A percentile compares a stretch with the other conserved stretches of the same genome.
These are phyloP conservation scores for Halcyon leucocephala DNA, from an alignment of 2,797 vertebrate species.

Conservation along the genomic window DNA sequence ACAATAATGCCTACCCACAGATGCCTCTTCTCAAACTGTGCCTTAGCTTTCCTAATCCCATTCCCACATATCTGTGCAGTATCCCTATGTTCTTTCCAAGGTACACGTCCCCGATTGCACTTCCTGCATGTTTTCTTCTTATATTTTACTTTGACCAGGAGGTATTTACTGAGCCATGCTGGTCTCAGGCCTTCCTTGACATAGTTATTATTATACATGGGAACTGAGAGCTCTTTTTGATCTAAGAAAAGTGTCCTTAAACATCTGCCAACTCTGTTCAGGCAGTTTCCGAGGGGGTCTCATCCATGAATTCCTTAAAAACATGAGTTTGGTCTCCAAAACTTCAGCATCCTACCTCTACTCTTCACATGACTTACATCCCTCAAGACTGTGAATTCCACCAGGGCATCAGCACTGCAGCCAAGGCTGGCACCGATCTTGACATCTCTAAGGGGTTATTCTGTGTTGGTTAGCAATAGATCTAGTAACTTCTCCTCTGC, in stretches of 20 bases:
- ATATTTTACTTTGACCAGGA: neutral
- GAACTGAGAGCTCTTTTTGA: accelerated
- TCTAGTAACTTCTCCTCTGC: neutral
- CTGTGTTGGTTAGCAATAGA: neutral
- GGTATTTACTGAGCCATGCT: neutral
- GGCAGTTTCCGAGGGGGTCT: neutral
- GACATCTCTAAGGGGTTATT: neutral
- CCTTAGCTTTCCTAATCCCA: neutral
- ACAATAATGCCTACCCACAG: neutral
- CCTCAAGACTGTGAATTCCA: neutral
- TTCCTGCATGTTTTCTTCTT: neutral
- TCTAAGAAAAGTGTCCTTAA: neutral
- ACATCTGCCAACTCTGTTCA: neutral
- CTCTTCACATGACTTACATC: accelerated
- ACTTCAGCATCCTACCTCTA: neutral
- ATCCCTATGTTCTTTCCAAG: neutral
- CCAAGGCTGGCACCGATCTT: neutral
- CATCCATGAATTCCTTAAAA: neutral
- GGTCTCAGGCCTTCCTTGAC: neutral
- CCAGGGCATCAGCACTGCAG: neutral
- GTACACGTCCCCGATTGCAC: neutral
- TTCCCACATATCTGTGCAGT: neutral
- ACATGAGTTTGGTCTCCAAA: neutral
- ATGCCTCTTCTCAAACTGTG: neutral
- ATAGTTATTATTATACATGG: accelerated